Evolutionary conservation across 2,888 invertebrate genomes (phyloP).

Genomic region (Zelleria hepariella): DNA sequence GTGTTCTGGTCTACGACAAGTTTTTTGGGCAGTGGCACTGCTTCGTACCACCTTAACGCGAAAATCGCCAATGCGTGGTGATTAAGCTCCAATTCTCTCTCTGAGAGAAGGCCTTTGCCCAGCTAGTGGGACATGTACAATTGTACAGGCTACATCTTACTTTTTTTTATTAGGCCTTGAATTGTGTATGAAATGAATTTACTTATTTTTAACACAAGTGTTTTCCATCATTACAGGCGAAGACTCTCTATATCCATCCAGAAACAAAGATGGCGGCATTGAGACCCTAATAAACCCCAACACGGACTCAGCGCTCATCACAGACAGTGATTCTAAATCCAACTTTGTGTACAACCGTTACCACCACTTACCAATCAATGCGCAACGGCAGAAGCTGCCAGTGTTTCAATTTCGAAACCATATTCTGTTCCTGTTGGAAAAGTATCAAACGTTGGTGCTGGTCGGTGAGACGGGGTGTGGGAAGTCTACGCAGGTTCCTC

Average conservation of each 20-base stretch:
- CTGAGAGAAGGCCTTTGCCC: too few relatives aligned
- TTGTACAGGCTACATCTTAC: too few relatives aligned
- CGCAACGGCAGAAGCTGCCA: slow-evolving; percentile 88
- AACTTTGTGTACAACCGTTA: slow-evolving; percentile 89
- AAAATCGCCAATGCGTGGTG: too few relatives aligned
- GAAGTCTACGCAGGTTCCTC: slow-evolving; percentile 96
- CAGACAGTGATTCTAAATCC: slow-evolving; percentile 74
- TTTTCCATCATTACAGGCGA: slow-evolving; percentile 25
- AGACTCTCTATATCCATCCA: slow-evolving; percentile 42
- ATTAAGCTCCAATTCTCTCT: too few relatives aligned
- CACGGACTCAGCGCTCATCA: slow-evolving; percentile 46
- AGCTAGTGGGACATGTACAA: too few relatives aligned
- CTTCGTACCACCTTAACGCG: too few relatives aligned
- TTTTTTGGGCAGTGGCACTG: too few relatives aligned
- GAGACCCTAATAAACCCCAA: slow-evolving; percentile 55
- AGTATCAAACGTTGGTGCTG: slow-evolving; percentile 88
- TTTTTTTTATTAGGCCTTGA: too few relatives aligned
- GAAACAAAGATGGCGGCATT: slow-evolving; percentile 49
- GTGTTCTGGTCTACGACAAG: too few relatives aligned
- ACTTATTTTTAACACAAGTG: too few relatives aligned
- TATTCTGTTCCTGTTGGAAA: slow-evolving; percentile 78
- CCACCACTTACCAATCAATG: slow-evolving; percentile 84
- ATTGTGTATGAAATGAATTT: too few relatives aligned
- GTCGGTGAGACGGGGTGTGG: slow-evolving; percentile 97
- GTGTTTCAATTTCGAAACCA: slow-evolving; percentile 89